Evolutionary conservation across 2,113 vertebrate species (phyloP).

Genomic region (Choloepus hoffmanni): DNA sequence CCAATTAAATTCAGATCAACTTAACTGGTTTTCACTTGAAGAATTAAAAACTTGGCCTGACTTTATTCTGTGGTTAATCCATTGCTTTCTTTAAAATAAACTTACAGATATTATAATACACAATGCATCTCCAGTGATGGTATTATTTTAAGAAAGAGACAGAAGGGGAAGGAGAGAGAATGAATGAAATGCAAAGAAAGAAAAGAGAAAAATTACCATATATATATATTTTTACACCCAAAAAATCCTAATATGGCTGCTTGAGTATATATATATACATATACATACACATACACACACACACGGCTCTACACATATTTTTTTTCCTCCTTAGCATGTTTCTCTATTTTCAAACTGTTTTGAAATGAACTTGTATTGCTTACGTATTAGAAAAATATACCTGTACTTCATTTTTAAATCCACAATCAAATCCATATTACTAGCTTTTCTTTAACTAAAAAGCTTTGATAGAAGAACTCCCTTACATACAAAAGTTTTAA

Average conservation of each 20-base stretch:
- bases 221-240: neutral
- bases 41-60: conserved; percentile 1
- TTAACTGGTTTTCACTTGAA: neutral
- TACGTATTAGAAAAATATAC: conserved; percentile 43
- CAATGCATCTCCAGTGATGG: neutral
- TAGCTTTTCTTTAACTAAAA: conserved; percentile 26
- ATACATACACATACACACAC: neutral
- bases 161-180: neutral
- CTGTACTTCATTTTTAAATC: neutral
- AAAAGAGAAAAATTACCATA: neutral
- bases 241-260: neutral
- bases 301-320: neutral
- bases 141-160: neutral
- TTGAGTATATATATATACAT: neutral
- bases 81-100: neutral
- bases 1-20: conserved; percentile 17
- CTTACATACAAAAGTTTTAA: conserved; percentile 4
- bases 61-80: conserved; percentile 13
- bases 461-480: neutral
- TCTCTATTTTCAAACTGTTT: neutral
- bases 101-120: neutral
- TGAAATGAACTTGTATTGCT: neutral
- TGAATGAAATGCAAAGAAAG: neutral
- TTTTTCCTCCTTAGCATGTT: neutral
- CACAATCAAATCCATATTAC: neutral